These are phyloP conservation scores for Nephila pilipes DNA, from an alignment of 1,140 invertebrate species.

Conservation along the genomic window DNA sequence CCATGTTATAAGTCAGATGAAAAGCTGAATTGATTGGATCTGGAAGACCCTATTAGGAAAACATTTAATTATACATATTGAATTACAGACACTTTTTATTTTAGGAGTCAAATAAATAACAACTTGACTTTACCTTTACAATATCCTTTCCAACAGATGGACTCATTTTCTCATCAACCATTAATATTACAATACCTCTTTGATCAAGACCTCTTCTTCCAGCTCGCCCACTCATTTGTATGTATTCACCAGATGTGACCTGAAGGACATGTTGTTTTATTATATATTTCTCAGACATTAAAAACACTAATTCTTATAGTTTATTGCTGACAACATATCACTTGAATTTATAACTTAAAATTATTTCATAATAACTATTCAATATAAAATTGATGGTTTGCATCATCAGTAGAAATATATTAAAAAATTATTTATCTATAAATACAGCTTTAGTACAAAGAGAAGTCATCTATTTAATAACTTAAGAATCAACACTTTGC, in stretches of 20 bases:
- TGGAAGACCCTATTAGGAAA: conserved; percentile 86
- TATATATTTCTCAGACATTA: no score
- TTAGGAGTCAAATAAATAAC: neutral
- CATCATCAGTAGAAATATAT: no score
- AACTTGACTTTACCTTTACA: conserved; percentile 74
- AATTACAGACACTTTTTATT: no score
- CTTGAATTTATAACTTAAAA: no score
- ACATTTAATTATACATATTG: neutral
- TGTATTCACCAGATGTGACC: conserved; percentile 98
- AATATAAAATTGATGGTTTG: no score
- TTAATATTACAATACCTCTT: conserved; percentile 97
- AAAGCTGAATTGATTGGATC: conserved; percentile 99
- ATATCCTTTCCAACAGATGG: conserved; percentile 74
- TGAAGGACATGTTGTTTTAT: neutral
- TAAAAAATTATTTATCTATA: no score
- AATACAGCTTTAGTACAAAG: no score
- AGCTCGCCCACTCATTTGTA: conserved; percentile 99
- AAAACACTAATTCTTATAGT: no score
- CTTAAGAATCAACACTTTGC: no score
- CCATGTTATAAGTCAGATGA: conserved; percentile 99
- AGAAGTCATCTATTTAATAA: no score
- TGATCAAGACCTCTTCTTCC: conserved; percentile 98
- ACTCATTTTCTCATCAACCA: conserved; percentile 97
- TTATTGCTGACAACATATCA: no score
- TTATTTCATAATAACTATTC: no score